These are phyloP conservation scores for Bufo gargarizans DNA, from an alignment of 2,113 vertebrate species.

Conservation along the genomic window DNA sequence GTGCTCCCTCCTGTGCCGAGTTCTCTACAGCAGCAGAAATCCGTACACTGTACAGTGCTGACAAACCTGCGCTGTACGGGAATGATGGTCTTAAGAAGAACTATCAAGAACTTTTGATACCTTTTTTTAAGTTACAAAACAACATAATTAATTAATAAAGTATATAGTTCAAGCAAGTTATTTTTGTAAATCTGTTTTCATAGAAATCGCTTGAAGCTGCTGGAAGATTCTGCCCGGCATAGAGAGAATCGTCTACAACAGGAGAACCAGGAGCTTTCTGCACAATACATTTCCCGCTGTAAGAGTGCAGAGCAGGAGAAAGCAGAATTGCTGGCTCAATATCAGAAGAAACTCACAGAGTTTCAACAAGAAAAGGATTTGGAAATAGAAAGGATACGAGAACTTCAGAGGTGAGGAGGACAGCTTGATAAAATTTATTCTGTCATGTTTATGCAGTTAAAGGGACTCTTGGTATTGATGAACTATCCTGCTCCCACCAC, in stretches of 20 bases:
- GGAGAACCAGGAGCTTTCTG: conserved; percentile 77
- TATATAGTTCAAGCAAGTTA: not conserved
- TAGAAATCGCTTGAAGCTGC: conserved; percentile 77
- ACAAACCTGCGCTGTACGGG: no score
- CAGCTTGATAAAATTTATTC: not conserved
- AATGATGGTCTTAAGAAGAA: no score
- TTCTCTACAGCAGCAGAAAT: no score
- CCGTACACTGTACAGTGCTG: no score
- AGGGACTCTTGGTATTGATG: no score
- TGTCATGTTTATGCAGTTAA: not conserved
- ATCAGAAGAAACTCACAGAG: conserved; percentile 77
- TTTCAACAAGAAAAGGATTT: conserved; percentile 73
- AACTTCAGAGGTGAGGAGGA: conserved; percentile 82
- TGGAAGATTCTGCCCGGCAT: conserved; percentile 76
- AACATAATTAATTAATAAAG: no score
- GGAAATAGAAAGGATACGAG: conserved; percentile 80
- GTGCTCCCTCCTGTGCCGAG: no score
- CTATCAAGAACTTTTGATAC: no score
- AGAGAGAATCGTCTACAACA: conserved; percentile 70
- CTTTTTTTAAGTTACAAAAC: no score
- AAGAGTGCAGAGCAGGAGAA: conserved; percentile 70
- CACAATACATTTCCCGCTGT: conserved; percentile 67
- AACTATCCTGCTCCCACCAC: no score
- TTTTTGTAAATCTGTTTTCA: not conserved
- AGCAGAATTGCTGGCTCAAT: conserved; percentile 75